These are phyloP conservation scores for Silurus asotus DNA, from an alignment of 2,113 vertebrate species.

Conservation along the genomic window DNA sequence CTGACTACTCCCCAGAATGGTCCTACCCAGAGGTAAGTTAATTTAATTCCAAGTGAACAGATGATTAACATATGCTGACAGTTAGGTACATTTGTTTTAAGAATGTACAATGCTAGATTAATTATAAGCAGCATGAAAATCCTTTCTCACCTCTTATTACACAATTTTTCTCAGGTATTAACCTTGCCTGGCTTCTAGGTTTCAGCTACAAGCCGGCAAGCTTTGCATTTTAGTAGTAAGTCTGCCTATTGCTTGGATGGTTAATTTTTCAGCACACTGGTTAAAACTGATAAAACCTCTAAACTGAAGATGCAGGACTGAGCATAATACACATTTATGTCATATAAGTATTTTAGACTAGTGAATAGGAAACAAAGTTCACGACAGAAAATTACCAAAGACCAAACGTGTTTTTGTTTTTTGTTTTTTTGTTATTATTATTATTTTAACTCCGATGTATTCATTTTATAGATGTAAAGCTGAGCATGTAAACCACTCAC, in stretches of 20 bases:
- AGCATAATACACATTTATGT: not conserved
- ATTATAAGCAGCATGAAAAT: not conserved
- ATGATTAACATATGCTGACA: not conserved
- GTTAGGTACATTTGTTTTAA: not conserved
- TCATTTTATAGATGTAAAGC: not conserved
- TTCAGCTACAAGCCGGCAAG: not conserved
- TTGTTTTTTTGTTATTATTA: not conserved
- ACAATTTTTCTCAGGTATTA: not conserved
- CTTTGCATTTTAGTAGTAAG: not conserved
- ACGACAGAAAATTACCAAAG: not conserved
- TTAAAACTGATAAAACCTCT: not conserved
- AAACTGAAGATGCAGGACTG: not conserved
- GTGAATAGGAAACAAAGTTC: not conserved
- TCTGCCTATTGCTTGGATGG: not conserved
- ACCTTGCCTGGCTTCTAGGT: not conserved
- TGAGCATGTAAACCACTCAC: not conserved
- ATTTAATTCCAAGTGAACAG: not conserved
- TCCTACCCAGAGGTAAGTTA: constrained; percentile 95
- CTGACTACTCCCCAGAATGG: constrained; percentile 98
- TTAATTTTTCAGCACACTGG: not conserved
- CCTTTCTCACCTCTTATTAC: too few relatives aligned
- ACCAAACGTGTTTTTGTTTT: not conserved
- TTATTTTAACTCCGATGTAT: not conserved
- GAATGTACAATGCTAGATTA: not conserved
- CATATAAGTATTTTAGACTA: not conserved